Evolutionary conservation across 2,797 vertebrate genomes (phyloP).

Genomic region (Lycodopsis pacificus): DNA sequence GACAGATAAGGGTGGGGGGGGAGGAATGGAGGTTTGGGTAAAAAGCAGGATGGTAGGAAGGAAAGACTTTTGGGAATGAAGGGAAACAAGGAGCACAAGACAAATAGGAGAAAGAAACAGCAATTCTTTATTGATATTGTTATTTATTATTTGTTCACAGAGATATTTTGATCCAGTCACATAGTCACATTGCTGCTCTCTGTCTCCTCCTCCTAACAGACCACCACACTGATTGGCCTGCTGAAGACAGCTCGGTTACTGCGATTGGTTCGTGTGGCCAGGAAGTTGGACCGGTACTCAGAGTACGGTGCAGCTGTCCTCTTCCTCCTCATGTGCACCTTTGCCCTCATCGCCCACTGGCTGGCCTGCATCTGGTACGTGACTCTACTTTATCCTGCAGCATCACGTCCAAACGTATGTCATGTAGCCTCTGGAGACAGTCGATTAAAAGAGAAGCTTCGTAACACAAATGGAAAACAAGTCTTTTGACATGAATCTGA

Average conservation of each 20-base stretch:
- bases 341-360: conserved; percentile 95
- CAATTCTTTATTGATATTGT: not conserved
- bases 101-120: not conserved
- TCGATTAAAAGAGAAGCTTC: not conserved
- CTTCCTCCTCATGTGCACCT: conserved; percentile 94
- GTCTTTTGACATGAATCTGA: no score
- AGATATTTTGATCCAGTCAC: not conserved
- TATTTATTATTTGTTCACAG: not conserved
- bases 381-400: conserved; percentile 75
- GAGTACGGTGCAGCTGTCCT: conserved; percentile 91
- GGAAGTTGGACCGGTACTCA: conserved; percentile 91
- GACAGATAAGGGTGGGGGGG: not conserved
- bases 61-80: not conserved
- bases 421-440: not conserved
- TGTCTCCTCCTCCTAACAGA: conserved; percentile 36
- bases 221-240: conserved; percentile 80
- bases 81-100: not conserved
- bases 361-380: conserved; percentile 98
- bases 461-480: no score
- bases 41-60: not conserved
- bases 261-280: conserved; percentile 90
- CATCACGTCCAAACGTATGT: conserved; percentile 51
- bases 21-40: not conserved
- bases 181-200: not conserved
- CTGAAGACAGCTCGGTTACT: conserved; percentile 92